Percentiles rank a stretch among this genome's conserved stretches.
These are phyloP conservation scores for Oxycera nigricornis DNA, from an alignment of 2,888 invertebrate genomes.

Conservation along the genomic window DNA sequence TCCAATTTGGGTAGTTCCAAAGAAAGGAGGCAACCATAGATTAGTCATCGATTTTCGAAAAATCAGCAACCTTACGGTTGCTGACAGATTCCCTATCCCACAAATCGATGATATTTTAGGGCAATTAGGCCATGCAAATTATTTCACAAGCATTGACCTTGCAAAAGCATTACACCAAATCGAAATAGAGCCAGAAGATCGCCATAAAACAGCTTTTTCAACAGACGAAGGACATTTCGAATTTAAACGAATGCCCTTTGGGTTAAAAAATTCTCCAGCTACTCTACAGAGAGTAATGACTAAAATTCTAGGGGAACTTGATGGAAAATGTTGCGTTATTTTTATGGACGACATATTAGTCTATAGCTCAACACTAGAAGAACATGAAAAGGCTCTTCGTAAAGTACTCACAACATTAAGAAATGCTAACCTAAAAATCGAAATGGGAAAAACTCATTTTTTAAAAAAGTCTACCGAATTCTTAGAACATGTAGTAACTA, in stretches of 20 bases:
- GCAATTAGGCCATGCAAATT: neutral
- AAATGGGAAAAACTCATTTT: neutral
- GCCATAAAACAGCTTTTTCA: neutral
- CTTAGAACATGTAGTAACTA: neutral
- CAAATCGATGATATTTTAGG: neutral
- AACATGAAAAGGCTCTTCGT: neutral
- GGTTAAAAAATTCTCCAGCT: neutral
- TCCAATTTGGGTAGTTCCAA: constrained; percentile 25
- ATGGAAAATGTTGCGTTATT: neutral
- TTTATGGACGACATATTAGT: neutral
- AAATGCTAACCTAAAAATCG: neutral
- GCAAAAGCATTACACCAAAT: constrained; percentile 5
- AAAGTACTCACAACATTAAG: neutral
- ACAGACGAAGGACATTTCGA: neutral
- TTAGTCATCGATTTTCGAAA: neutral
- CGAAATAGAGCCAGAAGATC: neutral
- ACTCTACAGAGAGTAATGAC: neutral
- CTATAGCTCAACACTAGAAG: neutral
- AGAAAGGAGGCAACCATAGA: neutral
- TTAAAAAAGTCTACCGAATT: neutral
- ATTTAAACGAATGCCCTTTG: neutral
- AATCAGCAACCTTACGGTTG: neutral
- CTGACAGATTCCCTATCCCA: neutral
- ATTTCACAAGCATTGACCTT: neutral
- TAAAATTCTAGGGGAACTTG: neutral